Percentiles rank a stretch among this genome's conserved stretches.
phyloP scores from a whole-genome alignment of 2,888 invertebrate genomes.

The Eretmocerus hayati region DNA sequence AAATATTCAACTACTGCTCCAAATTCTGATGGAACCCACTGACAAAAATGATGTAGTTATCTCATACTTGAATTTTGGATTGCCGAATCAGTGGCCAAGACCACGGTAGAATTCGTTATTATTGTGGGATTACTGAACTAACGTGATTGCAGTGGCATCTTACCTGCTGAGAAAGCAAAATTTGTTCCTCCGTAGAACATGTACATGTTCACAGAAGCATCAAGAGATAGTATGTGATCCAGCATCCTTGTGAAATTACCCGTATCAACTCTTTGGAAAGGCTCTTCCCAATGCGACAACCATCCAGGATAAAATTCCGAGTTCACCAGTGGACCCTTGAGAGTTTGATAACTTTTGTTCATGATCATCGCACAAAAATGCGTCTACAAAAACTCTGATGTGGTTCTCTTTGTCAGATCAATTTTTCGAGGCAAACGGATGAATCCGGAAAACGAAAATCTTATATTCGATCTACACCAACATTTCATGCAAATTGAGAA shows the following conservation, averaged over 20 bases:
- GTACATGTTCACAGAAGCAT: slow-evolving; percentile 74
- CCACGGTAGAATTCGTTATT: no score
- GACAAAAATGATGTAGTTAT: no score
- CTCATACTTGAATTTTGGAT: no score
- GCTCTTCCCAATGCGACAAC: slow-evolving; percentile 82
- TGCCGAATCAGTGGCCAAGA: no score
- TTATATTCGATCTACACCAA: no score
- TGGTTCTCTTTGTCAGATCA: no score
- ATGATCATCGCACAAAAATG: neutral
- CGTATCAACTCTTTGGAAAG: slow-evolving; percentile 53
- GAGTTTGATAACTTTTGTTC: neutral
- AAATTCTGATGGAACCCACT: neutral
- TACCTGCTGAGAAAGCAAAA: slow-evolving; percentile 60
- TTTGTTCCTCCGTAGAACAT: slow-evolving; percentile 91
- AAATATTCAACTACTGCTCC: slow-evolving; percentile 13
- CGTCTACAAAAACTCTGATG: no score
- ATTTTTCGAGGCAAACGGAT: no score
- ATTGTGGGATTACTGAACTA: no score
- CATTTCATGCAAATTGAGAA: no score
- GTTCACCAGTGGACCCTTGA: slow-evolving; percentile 77
- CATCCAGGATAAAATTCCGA: slow-evolving; percentile 91
- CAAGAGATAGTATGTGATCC: slow-evolving; percentile 38
- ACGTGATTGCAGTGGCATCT: no score
- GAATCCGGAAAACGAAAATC: no score
- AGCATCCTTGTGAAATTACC: slow-evolving; percentile 43